These are phyloP conservation scores for Aporophyla lueneburgensis DNA, from an alignment of 2,888 invertebrate genomes.

Conservation along the genomic window DNA sequence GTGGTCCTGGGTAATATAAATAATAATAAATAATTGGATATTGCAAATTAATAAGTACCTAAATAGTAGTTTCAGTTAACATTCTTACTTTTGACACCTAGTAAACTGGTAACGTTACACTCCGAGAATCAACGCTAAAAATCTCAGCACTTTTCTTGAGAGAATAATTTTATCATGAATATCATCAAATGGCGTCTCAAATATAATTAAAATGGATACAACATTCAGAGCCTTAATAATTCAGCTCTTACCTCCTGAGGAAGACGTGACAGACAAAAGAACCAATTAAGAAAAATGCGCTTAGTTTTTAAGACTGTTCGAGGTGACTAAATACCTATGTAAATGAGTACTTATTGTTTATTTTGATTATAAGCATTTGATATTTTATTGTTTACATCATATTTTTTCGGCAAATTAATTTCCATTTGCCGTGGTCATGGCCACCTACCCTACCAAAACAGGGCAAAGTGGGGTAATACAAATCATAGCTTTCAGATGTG, in stretches of 20 bases:
- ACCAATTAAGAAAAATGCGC: constrained; percentile 41
- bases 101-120: background rate
- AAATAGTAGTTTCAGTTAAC: too few relatives aligned
- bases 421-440: too few relatives aligned
- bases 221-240: constrained; percentile 31
- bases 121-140: constrained; percentile 19
- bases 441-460: too few relatives aligned
- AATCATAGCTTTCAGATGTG: too few relatives aligned
- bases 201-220: constrained; percentile 41
- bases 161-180: constrained; percentile 45
- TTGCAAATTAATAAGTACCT: background rate
- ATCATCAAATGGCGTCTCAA: constrained; percentile 42
- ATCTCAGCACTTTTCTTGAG: constrained; percentile 22
- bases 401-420: too few relatives aligned
- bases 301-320: constrained; percentile 17
- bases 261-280: constrained; percentile 23
- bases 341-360: background rate
- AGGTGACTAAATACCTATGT: constrained; percentile 9
- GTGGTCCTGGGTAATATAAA: too few relatives aligned
- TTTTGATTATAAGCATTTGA: background rate
- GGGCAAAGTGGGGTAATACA: too few relatives aligned
- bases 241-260: constrained; percentile 19
- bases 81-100: background rate
- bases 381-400: background rate
- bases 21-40: too few relatives aligned